Base-by-base conservation (phyloP, 2,797 vertebrate genomes). In the Sebastes itinus region DNA sequence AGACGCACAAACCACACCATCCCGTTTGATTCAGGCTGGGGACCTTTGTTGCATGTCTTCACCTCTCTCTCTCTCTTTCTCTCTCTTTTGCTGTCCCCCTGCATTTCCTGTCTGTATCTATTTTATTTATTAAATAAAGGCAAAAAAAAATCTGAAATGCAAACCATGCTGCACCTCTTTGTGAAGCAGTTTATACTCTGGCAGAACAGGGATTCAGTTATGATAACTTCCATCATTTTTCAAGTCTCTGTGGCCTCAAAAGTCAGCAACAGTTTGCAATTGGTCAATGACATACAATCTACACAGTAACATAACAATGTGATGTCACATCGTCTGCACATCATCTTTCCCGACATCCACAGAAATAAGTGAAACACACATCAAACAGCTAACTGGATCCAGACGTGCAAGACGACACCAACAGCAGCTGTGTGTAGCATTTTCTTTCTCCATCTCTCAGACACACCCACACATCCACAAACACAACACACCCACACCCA, bases 381-480 rank as follows among this genome's bases (percentile, higher is more conserved):
- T 30, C 25, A 22, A 71, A 32, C 27, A 55, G 0, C 65, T 74
- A 67, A 83, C 27, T 74, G 75, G 61, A 74, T 49, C 66, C 75
- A 73, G 73, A 81, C 69, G 54, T 42, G 49, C 55, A 27, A n/a
- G 49, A 20, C 20, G 42, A 52, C 64, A 64, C 59, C 60, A 42
- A 62, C 80, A 86, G 60, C 77, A 86, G 68, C 74, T 86, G 75
- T 56, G 78, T 78, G 81, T 58, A 25, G 75, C 3, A 27, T 81
- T 72, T 85, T 63, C 76, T 87, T 71, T 80, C 65, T 5, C 25
- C 68, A 14, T 55, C 56, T 70, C 81, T 20, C 58, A 35, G 52
- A 23, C 66, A 74, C 72, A 30, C 70, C 35, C 73, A 69, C 64
- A 28, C 35, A 74, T 4, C 33, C 38, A 28, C 35, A 55, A 13